Conservation (phyloP, 2,888 invertebrate genomes). For the Erebia palarica region DNA sequence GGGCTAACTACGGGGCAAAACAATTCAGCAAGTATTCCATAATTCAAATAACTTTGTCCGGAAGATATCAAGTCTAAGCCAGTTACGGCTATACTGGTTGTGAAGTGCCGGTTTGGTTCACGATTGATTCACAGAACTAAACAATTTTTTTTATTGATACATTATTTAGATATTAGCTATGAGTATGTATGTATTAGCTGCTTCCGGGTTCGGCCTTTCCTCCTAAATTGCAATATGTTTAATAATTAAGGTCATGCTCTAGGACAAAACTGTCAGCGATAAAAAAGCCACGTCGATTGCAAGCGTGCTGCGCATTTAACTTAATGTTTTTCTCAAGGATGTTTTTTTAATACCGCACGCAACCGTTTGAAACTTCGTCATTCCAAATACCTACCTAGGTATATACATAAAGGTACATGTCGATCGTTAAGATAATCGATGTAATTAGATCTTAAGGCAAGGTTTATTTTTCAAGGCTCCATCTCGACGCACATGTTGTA, state of each 20-base stretch:
- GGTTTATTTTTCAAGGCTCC: conserved; percentile 9
- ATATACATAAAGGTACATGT: neutral
- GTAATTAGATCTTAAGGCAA: conserved; percentile 9
- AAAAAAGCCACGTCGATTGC: neutral
- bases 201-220: too few relatives aligned
- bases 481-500: neutral
- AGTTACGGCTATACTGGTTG: too few relatives aligned
- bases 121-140: too few relatives aligned
- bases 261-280: neutral
- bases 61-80: too few relatives aligned
- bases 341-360: neutral
- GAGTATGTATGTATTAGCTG: too few relatives aligned
- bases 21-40: too few relatives aligned
- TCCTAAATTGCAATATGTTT: neutral
- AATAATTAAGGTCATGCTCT: neutral
- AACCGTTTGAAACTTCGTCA: conserved; percentile 1
- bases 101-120: too few relatives aligned
- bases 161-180: too few relatives aligned
- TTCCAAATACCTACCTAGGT: conserved; percentile 1
- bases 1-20: too few relatives aligned
- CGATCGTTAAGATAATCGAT: conserved; percentile 11
- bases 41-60: too few relatives aligned
- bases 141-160: too few relatives aligned
- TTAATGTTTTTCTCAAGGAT: neutral
- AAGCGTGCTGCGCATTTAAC: neutral